Evolutionary conservation across 2,797 vertebrate genomes (phyloP), one percentile per base, ranked within the genome.

Genomic region (Malurus leucopterus): DNA sequence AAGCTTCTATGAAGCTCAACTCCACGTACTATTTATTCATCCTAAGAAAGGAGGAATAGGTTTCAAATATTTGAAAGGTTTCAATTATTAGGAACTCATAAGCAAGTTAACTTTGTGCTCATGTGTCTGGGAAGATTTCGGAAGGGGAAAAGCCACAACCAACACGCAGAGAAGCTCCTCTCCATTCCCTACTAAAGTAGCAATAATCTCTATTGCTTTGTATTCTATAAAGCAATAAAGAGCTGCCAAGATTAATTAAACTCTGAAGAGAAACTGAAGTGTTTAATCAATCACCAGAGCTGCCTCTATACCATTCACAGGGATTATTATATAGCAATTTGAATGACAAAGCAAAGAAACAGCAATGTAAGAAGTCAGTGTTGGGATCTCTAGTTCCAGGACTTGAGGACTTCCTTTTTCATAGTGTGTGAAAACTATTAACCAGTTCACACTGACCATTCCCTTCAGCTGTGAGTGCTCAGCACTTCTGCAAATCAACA

Each of bases 201-300:
- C 85, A 89, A 93, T 73, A 73, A 95, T 86, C 53, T 81, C 80
- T 44, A 43, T 22, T 67, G 63, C 53, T 78, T 78, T 86, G 93
- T 51, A 93, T 68, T 26, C 89, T 75, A 59, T 41, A 62, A 69
- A 89, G 76, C 85, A 91, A 72, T 67, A 63, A 93, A 78, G 61
- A 90, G 43, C 77, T 91, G 84, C 88, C 88, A 64, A 79, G 78
- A 93, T 93, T 93, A 92, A 93, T 92, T 93, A 93, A 95, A 79
- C 57, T 67, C 80, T 86, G 74, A 90, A 90, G 51, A 64, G 68
- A 92, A 43, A 70, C 38, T 67, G 71, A 94, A 94, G 57, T 27
- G 46, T 71, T 94, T 94, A 89, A 95, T 95, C 88, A 91, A 86
- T 93, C 95, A 89, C 64, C 77, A 76, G 32, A 15, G 69, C 57